These are phyloP conservation scores for Caiman crocodilus DNA, from an alignment of 2,797 vertebrate species.

Conservation along the genomic window DNA sequence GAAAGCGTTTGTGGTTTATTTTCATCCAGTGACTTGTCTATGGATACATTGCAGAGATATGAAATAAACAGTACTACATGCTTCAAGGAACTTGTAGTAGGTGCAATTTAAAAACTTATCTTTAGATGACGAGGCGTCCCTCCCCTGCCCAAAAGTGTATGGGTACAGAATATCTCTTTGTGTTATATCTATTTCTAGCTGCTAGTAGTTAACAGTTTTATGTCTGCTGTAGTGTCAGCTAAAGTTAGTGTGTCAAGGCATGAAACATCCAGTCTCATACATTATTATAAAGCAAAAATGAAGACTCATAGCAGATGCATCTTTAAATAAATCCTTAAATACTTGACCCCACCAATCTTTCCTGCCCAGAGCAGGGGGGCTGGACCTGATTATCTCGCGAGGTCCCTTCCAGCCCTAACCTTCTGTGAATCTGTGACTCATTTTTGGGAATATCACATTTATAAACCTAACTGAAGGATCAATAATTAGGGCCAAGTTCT, in stretches of 20 bases:
- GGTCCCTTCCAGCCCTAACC: too few species aligned
- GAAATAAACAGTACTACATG: constrained; percentile 60
- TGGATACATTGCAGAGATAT: constrained; percentile 67
- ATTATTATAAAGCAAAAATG: not conserved
- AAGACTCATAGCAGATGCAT: not conserved
- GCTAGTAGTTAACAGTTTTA: constrained; percentile 38
- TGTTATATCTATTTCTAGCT: constrained; percentile 58
- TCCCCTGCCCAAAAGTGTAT: constrained; percentile 18
- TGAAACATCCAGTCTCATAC: constrained; percentile 6
- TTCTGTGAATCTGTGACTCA: not conserved
- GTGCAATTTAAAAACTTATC: constrained; percentile 79
- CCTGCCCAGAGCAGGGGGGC: not conserved
- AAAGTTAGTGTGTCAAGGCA: constrained; percentile 55
- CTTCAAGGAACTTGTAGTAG: constrained; percentile 71
- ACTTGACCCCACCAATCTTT: not conserved
- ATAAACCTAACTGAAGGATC: not conserved
- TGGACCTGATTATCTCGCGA: too few species aligned
- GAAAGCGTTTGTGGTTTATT: constrained; percentile 79
- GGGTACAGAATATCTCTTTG: constrained; percentile 56
- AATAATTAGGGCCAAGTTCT: not conserved
- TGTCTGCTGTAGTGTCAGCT: not conserved
- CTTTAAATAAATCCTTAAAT: not conserved
- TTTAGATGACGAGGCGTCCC: constrained; percentile 65
- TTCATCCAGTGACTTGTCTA: constrained; percentile 76
- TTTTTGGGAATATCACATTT: not conserved